Evolutionary conservation across 2,888 invertebrate species (phyloP), one percentile per base, ranked within the genome.

Genomic region (Clistopyga incitator): DNA sequence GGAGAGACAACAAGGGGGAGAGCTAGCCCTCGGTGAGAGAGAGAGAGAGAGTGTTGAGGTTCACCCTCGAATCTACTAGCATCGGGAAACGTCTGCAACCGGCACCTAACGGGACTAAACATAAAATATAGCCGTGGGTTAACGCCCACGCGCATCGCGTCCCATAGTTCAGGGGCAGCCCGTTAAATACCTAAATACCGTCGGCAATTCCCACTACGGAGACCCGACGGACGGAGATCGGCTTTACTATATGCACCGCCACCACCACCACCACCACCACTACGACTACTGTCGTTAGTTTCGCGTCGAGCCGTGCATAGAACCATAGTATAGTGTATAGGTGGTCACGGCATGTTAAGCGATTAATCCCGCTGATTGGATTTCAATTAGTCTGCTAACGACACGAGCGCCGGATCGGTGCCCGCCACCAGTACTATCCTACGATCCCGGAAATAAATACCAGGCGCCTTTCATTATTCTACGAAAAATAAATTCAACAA

Each of bases 311-410:
- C 45, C 47, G 6, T 11, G 34, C 64, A 64, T 42, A 20, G 38
- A 64, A 38, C 50, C 13, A 13, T 18, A 18, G 45, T 34, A 18
- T 56, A 13, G 52, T 50, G 42, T 25, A 20, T 64, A 50, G 70
- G 86, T 84, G 87, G 84, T 76, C 85, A 80, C 86, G 87, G 88
- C 87, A 87, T 90, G 89, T 89, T 88, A 88, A 89, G 88, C 91
- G 89, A 92, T 92, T 91, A 92, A 92, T 92, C 89, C 89, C 88
- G 84, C 87, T 90, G 90, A 92, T 92, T 91, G 92, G 90, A 90
- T 90, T 91, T 88, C 92, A 92, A 91, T 92, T 91, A 92, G 89
- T 84, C 88, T 86, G 90, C 87, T 88, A 89, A 89, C 87, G 90
- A 89, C 88, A 88, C 61, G 77, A 83, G 45, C 79, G 34, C 56